These are phyloP conservation scores for Karalla daura DNA, from an alignment of 2,797 vertebrate species.

Conservation along the genomic window DNA sequence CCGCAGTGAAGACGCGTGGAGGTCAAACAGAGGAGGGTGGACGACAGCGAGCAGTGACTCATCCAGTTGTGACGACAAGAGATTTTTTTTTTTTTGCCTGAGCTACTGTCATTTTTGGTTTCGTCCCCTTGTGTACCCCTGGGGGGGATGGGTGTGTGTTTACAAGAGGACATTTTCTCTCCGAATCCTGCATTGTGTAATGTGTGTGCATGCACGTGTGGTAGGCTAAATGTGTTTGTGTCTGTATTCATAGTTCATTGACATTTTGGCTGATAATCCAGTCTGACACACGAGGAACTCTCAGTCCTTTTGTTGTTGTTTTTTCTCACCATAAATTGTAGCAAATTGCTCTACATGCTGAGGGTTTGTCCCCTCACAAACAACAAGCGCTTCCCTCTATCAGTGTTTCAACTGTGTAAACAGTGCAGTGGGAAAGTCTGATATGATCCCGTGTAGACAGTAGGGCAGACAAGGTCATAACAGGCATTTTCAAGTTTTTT, in stretches of 20 bases:
- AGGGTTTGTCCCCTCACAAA: conserved; percentile 10
- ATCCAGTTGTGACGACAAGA: conserved; percentile 61
- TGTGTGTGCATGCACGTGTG: conserved; percentile 32
- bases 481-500: conserved; percentile 13
- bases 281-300: neutral
- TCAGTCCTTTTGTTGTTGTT: neutral
- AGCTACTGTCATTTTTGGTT: conserved; percentile 46
- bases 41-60: conserved; percentile 69
- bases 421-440: conserved; percentile 7
- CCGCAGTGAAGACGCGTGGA: conserved; percentile 67
- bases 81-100: conserved; percentile 2
- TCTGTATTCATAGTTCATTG: conserved; percentile 12
- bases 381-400: conserved; percentile 8
- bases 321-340: neutral
- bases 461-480: conserved; percentile 32
- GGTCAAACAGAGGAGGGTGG: conserved; percentile 32
- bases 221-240: conserved; percentile 23
- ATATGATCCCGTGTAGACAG: conserved; percentile 20
- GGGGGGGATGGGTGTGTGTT: conserved; percentile 37
- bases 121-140: conserved; percentile 29
- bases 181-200: conserved; percentile 27
- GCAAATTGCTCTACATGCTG: neutral
- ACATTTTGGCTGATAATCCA: neutral
- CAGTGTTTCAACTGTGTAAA: conserved; percentile 24
- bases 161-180: conserved; percentile 23